Evolutionary conservation across 2,888 invertebrate species (phyloP), one percentile per base, ranked within the genome.

Genomic region (Lutraria lutraria): DNA sequence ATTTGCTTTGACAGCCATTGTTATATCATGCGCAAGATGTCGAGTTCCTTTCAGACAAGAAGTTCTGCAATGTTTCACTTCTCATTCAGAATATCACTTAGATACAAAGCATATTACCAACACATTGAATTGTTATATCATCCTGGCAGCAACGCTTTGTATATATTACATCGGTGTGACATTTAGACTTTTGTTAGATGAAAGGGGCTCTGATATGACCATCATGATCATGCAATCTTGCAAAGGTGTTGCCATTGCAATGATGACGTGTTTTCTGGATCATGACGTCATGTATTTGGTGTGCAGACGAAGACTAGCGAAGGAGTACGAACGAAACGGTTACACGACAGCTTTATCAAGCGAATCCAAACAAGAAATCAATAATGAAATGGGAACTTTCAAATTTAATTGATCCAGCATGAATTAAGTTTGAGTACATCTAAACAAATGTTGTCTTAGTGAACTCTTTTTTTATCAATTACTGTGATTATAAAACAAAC

Each of bases 191-290:
- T 52, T 85, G 16, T 31, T 90, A 15, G 76, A 82, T 43, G 52
- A 53, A 25, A 34, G 81, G 4, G 90, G 90, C 4, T 90, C 90
- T 12, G 88, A 90, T 34, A 34, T 88, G 31, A 72, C 80, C 10
- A 29, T 90, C 1, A 90, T 90, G 90, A 29, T 84, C 8, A 79
- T 88, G 21, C 90, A 90, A 53, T 56, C 84, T 6, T 10, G 79
- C 29, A 88, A 88, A 63, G 86, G 87, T 1, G 13, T 81, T 29
- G 52, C 68, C 43, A 87, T 90, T 68, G 90, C 56, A 25, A 31
- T 87, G 15, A 80, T 84, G 52, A 60, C 83, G 88, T 88, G 90
- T 79, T 88, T 83, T n/a, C 52, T 90, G 1, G 80, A 86, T n/a
- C 76, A 85, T 52, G 79, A 86, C 76, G 82, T 88, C 29, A 80